Evolutionary conservation across 2,113 vertebrate genomes (phyloP).

Genomic region (Pygoscelis antarcticus): DNA sequence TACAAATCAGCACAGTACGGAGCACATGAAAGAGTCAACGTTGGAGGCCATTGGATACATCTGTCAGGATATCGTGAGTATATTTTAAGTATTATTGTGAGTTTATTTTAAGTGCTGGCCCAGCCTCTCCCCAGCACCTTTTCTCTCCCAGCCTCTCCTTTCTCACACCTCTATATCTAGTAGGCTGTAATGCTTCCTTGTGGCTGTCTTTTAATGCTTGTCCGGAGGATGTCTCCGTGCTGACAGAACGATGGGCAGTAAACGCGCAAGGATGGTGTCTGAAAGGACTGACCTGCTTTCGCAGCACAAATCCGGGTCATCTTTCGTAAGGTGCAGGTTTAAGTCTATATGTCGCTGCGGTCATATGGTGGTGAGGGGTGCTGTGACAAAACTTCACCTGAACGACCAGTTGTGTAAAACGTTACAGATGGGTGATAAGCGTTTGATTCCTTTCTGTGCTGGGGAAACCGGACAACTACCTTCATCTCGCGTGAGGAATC

Average conservation of each 20-base stretch:
- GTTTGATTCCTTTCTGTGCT: neutral
- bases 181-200: neutral
- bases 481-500: fast-evolving
- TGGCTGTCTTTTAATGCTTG: fast-evolving
- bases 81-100: neutral
- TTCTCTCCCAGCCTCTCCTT: neutral
- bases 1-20: conserved; percentile 92
- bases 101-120: neutral
- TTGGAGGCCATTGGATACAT: conserved; percentile 99
- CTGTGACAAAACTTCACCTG: neutral
- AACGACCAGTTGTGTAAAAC: fast-evolving
- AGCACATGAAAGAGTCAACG: conserved; percentile 99
- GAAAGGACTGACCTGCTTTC: neutral
- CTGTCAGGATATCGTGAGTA: conserved; percentile 98
- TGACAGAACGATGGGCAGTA: neutral
- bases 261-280: fast-evolving
- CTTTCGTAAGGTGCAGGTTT: fast-evolving
- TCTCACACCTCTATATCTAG: fast-evolving
- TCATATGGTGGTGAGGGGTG: no score
- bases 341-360: fast-evolving
- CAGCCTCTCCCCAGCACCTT: neutral
- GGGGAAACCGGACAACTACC: neutral
- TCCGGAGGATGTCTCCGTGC: neutral
- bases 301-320: neutral
- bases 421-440: fast-evolving